phyloP scores from a whole-genome alignment of 2,113 vertebrate genomes.

The Hyperopisus bebe region DNA sequence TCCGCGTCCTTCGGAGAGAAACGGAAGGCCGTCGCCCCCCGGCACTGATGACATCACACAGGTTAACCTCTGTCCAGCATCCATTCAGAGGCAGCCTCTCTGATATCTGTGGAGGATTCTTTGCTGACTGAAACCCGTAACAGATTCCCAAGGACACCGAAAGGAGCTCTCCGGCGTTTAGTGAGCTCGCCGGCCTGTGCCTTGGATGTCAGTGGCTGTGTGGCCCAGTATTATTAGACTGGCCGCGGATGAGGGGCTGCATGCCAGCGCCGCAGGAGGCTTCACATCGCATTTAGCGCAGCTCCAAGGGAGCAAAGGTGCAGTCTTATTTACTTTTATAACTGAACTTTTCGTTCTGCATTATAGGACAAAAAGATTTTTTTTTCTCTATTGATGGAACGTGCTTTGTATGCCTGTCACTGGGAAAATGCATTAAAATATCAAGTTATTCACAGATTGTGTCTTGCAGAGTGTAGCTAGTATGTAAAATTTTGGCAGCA shows the following conservation, averaged over 20 bases:
- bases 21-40: neutral
- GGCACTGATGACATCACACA: neutral
- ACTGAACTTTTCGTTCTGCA: neutral
- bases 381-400: neutral
- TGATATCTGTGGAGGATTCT: neutral
- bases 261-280: neutral
- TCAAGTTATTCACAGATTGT: neutral
- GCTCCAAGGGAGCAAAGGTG: neutral
- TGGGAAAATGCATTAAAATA: neutral
- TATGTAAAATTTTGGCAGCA: neutral
- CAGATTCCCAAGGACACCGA: conserved; percentile 24
- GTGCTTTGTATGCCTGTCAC: neutral
- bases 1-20: neutral
- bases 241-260: neutral
- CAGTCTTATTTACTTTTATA: neutral
- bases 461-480: neutral
- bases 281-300: neutral
- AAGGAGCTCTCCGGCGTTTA: conserved; percentile 30
- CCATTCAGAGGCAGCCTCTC: neutral
- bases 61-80: neutral
- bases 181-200: conserved; percentile 24
- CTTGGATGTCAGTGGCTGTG: conserved; percentile 4
- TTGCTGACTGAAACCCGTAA: conserved; percentile 24
- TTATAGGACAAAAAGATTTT: neutral
- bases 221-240: conserved; percentile 25